Base-by-base conservation (phyloP, 2,888 invertebrate genomes). In the Frankliniella intonsa region DNA sequence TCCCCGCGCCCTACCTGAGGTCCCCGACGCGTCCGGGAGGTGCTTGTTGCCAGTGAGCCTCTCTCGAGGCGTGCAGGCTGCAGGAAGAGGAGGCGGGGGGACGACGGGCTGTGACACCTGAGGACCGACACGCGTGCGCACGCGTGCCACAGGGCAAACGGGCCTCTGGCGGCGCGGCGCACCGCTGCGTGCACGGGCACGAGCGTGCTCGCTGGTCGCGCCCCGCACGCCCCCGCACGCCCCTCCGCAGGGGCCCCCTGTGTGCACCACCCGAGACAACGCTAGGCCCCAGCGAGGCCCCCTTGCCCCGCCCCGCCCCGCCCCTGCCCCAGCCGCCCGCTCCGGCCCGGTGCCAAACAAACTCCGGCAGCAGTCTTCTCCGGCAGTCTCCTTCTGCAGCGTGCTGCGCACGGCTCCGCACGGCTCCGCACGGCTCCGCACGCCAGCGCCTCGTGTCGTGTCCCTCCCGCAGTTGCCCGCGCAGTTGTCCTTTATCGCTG, bases 201-300 rank as follows among this genome's bases (percentile, higher is more conserved):
- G 38, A 38, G 38, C 38, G 38, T 38, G 38, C 38, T 38, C 38
- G 38, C 38, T 38, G 38, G 38, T 38, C 38, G 38, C 38, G 3
- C 38, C 38, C 38, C 38, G 38, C 38, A 3, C 38, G 38, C 38
- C 38, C 38, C 38, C 3, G 1, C 55, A 2, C 55, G 55, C 55
- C 55, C 55, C 55, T 11, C 51, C 51, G 51, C 51, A 9, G 51
- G 51, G 65, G 22, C 22, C 9, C 22, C 22, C 69, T 11, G 69
- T 69, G 69, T 69, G 69, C 69, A 69, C 22, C 69, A 69, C 69
- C 69, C 69, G 69, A 69, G 69, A 69, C 69, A 69, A 22, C 69
- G 69, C 69, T 11, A 55, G 55, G 3, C 55, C 38, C 38, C 5
- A 7, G 55, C 55, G 14, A 11, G 17, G 55, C 14, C 55, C 55